A percentile compares a stretch with the other conserved stretches of the same genome.
Evolutionary conservation across 2,113 vertebrate genomes (phyloP).

Genomic region (Cygnus buccinator): DNA sequence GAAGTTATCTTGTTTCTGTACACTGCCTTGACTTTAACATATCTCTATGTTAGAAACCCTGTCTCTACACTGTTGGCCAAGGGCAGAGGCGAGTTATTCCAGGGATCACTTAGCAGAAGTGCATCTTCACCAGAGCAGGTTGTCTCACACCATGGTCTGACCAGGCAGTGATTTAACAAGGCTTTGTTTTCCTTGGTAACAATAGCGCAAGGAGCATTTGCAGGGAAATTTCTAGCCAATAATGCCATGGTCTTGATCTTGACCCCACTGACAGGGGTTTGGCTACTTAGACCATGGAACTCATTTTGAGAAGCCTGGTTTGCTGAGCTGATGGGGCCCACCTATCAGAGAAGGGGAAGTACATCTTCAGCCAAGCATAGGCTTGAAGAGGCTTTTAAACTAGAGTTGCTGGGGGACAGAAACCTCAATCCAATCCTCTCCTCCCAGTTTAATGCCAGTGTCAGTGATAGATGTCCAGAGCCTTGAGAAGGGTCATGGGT

Average conservation of each 20-base stretch:
- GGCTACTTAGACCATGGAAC: too few species aligned
- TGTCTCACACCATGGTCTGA: not conserved
- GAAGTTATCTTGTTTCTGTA: not conserved
- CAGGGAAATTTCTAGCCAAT: not conserved
- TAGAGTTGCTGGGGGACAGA: too few species aligned
- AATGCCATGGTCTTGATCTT: not conserved
- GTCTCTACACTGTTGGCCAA: not conserved
- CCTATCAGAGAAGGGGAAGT: too few species aligned
- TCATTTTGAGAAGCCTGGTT: too few species aligned
- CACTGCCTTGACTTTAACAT: not conserved
- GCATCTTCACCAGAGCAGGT: not conserved
- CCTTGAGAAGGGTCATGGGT: too few species aligned
- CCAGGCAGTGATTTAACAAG: not conserved
- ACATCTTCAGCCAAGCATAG: too few species aligned
- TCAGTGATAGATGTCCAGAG: too few species aligned
- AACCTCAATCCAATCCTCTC: too few species aligned
- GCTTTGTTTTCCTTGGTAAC: accelerated
- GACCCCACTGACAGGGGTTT: too few species aligned
- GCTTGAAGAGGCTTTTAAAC: too few species aligned
- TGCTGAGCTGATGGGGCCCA: too few species aligned
- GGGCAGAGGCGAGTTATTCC: not conserved
- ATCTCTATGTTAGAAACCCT: not conserved
- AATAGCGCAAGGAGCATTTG: accelerated
- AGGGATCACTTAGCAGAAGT: not conserved
- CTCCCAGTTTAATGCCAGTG: too few species aligned